These are phyloP conservation scores for Macrosteles quadrilineatus DNA, from an alignment of 1,140 invertebrate genomes.

Conservation along the genomic window DNA sequence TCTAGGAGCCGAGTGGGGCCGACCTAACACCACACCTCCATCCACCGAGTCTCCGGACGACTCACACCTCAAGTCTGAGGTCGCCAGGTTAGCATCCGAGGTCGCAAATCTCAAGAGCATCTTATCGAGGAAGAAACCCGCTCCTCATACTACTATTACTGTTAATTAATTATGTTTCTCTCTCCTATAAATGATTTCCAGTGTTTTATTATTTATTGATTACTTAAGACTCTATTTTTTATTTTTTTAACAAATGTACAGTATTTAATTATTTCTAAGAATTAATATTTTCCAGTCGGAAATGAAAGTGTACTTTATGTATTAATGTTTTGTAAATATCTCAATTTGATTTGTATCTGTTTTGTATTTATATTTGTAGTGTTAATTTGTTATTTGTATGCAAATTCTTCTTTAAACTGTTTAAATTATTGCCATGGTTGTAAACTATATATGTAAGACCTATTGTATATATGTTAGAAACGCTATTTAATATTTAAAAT, in stretches of 20 bases:
- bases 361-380: no score
- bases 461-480: no score
- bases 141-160: not conserved
- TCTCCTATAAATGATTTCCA: conserved; percentile 1
- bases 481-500: no score
- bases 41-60: conserved; percentile 47
- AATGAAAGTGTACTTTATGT: no score
- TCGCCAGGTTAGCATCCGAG: conserved; percentile 86
- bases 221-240: not conserved
- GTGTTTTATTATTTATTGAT: conserved; percentile 12
- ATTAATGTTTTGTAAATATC: no score
- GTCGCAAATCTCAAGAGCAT: conserved; percentile 81
- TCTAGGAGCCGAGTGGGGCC: conserved; percentile 68
- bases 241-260: conserved; percentile 14
- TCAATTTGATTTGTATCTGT: no score
- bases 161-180: not conserved
- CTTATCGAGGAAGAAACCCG: conserved; percentile 45
- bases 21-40: conserved; percentile 32
- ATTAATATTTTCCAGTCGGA: no score
- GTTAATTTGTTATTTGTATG: no score
- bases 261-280: conserved; percentile 9
- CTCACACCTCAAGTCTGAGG: conserved; percentile 75
- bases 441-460: no score
- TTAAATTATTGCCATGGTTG: no score
- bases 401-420: no score